Evolutionary conservation across 1,140 invertebrate species (phyloP).

Genomic region (Lasioglossum albipes): DNA sequence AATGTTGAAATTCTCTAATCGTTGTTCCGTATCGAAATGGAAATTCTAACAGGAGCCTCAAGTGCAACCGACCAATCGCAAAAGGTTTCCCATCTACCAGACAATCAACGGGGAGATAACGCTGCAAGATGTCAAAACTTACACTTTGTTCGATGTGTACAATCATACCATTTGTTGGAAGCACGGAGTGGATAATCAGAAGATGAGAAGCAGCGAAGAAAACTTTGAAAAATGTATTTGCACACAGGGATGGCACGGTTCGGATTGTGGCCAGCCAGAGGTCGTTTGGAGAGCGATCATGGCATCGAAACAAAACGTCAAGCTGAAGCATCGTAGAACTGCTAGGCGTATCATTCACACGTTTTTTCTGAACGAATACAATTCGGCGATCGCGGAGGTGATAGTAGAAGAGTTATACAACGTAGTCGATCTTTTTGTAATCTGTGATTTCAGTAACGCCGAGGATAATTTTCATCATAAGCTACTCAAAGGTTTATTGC

Average conservation of each 20-base stretch:
- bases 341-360: slow-evolving; percentile 81
- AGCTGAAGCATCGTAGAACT: slow-evolving; percentile 76
- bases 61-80: slow-evolving; percentile 48
- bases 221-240: slow-evolving; percentile 80
- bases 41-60: slow-evolving; percentile 44
- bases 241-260: slow-evolving; percentile 83
- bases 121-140: slow-evolving; percentile 74
- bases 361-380: slow-evolving; percentile 81
- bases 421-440: slow-evolving; percentile 84
- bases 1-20: too few relatives aligned
- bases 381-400: slow-evolving; percentile 82
- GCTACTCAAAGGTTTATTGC: slow-evolving; percentile 71
- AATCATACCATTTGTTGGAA: slow-evolving; percentile 81
- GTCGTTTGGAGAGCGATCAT: slow-evolving; percentile 84
- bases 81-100: slow-evolving; percentile 68
- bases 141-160: slow-evolving; percentile 76
- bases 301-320: slow-evolving; percentile 80
- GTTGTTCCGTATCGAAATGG: too few relatives aligned
- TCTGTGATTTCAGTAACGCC: slow-evolving; percentile 81
- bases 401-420: slow-evolving; percentile 82
- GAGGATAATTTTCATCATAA: slow-evolving; percentile 76
- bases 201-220: slow-evolving; percentile 70
- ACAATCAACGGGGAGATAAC: slow-evolving; percentile 71
- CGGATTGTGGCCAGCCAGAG: slow-evolving; percentile 84
- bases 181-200: slow-evolving; percentile 79